phyloP scores from a whole-genome alignment of 2,797 vertebrate species.

The Gobionotothen gibberifrons region DNA sequence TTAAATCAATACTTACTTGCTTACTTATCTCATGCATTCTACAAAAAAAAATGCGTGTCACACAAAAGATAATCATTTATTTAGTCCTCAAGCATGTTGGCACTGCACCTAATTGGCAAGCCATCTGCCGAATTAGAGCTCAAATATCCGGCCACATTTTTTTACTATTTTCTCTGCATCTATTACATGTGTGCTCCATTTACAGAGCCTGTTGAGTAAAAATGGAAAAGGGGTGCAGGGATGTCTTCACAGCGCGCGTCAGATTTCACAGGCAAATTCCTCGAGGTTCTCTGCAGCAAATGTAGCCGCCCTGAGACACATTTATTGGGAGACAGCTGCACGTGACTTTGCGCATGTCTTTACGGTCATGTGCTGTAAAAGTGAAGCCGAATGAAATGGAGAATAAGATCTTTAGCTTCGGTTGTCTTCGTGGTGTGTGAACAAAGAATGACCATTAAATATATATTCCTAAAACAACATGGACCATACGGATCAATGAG shows the following conservation, averaged over 20 bases:
- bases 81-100: no score
- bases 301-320: slow-evolving; percentile 1
- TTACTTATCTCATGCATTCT: no score
- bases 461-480: accelerated
- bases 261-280: neutral
- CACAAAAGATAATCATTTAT: no score
- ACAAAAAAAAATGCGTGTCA: no score
- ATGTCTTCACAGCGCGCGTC: neutral
- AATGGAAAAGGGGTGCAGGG: neutral
- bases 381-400: slow-evolving; percentile 35
- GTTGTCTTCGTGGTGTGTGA: slow-evolving; percentile 1
- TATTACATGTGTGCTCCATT: neutral
- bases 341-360: neutral
- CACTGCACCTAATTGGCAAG: neutral
- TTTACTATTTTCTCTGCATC: neutral
- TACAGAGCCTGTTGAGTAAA: neutral
- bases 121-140: neutral
- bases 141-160: neutral
- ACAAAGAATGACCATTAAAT: no score
- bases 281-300: slow-evolving; percentile 32
- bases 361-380: neutral
- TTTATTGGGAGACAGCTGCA: neutral
- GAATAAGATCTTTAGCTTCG: neutral
- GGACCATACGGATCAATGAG: neutral
- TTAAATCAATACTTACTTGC: no score